phyloP scores from a whole-genome alignment of 2,888 invertebrate species.

The Aporophyla lueneburgensis region DNA sequence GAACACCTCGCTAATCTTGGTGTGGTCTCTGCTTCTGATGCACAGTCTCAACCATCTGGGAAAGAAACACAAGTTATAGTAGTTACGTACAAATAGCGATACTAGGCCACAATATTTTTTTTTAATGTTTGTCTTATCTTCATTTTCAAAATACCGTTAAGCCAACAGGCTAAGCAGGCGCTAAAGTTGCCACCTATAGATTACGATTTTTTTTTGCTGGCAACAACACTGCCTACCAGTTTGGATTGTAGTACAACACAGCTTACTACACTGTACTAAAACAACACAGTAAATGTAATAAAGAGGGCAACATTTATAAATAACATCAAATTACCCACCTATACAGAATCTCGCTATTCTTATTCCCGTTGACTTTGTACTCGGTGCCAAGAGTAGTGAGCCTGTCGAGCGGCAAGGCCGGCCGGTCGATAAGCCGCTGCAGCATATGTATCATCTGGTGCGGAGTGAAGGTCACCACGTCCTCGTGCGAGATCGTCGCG shows the following conservation, averaged over 20 bases:
- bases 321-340: constrained; percentile 63
- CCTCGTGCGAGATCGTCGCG: constrained; percentile 85
- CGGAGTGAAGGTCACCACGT: constrained; percentile 91
- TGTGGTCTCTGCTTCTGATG: constrained; percentile 93
- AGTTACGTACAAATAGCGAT: too few relatives aligned
- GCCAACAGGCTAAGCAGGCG: not conserved
- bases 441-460: constrained; percentile 93
- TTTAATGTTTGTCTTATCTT: too few relatives aligned
- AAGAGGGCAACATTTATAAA: not conserved
- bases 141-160: not conserved
- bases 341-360: constrained; percentile 94
- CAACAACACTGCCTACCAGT: not conserved
- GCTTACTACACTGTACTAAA: not conserved
- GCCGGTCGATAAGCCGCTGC: constrained; percentile 91
- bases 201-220: not conserved
- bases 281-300: not conserved
- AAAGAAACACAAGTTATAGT: not conserved
- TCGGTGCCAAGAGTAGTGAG: constrained; percentile 80
- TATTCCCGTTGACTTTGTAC: constrained; percentile 92
- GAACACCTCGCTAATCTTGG: constrained; percentile 93
- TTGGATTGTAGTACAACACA: not conserved
- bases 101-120: too few relatives aligned
- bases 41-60: constrained; percentile 95
- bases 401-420: constrained; percentile 89
- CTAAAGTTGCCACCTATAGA: not conserved